Evolutionary conservation across 2,113 vertebrate genomes (phyloP).

Genomic region (Rousettus leschenaultii): DNA sequence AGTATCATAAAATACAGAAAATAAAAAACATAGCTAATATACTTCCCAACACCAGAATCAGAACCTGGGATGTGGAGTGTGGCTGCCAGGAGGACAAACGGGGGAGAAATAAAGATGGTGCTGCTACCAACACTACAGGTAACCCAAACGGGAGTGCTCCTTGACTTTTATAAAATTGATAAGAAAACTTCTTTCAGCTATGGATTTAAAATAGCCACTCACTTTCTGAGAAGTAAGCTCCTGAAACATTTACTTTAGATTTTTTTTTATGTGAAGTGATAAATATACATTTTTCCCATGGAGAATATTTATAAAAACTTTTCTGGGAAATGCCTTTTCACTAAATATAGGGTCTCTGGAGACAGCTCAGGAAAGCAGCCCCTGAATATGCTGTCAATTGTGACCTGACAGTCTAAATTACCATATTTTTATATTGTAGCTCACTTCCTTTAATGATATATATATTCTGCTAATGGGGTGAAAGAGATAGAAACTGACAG

Average conservation of each 20-base stretch:
- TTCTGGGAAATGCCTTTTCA: conserved; percentile 75
- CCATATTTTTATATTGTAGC: conserved; percentile 55
- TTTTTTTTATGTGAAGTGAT: conserved; percentile 60
- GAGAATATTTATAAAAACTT: conserved; percentile 77
- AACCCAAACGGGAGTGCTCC: background rate
- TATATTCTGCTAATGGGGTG: conserved; percentile 66
- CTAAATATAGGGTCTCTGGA: conserved; percentile 68
- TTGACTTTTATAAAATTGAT: background rate
- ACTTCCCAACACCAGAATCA: background rate
- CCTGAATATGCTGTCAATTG: background rate
- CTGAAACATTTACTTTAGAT: conserved; percentile 56
- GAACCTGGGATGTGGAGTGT: background rate
- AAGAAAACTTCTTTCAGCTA: conserved; percentile 34
- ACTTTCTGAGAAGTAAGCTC: conserved; percentile 64
- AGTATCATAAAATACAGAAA: background rate
- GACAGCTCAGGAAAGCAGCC: conserved; percentile 39
- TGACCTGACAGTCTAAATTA: conserved; percentile 43
- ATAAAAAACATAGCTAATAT: background rate
- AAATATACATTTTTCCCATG: conserved; percentile 70
- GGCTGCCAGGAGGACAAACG: background rate
- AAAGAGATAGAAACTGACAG: conserved; percentile 48
- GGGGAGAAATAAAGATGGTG: background rate
- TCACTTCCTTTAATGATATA: conserved; percentile 63
- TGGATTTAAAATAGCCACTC: conserved; percentile 50
- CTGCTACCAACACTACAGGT: background rate